These are phyloP conservation scores for Acanthopleura granulata DNA, from an alignment of 2,888 invertebrate species.

Conservation along the genomic window DNA sequence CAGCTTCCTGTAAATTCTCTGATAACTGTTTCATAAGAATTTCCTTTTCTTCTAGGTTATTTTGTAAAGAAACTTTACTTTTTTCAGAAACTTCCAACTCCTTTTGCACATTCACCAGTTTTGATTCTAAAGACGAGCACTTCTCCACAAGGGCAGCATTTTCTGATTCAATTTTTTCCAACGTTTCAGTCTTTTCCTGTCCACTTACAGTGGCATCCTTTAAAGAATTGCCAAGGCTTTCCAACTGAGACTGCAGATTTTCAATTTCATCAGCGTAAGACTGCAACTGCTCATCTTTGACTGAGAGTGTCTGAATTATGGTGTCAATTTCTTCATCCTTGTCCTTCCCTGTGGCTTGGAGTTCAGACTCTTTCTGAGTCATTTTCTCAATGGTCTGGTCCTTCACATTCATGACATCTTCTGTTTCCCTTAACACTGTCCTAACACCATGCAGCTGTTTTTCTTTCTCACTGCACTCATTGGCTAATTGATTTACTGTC, in stretches of 20 bases:
- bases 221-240: neutral
- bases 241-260: conserved; percentile 9
- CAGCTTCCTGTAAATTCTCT: conserved; percentile 30
- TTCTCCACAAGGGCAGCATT: neutral
- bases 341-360: conserved; percentile 21
- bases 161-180: neutral
- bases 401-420: conserved; percentile 31
- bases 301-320: conserved; percentile 27
- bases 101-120: neutral
- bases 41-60: conserved; percentile 28
- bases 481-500: neutral
- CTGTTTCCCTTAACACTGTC: conserved; percentile 19
- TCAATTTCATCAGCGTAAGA: conserved; percentile 18
- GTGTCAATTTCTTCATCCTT: conserved; percentile 28
- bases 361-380: conserved; percentile 23
- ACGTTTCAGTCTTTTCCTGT: neutral
- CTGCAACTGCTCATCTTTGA: conserved; percentile 30
- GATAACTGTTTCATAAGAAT: conserved; percentile 39
- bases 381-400: conserved; percentile 34
- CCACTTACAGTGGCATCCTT: neutral
- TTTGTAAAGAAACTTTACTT: conserved; percentile 13
- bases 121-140: neutral
- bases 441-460: neutral
- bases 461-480: neutral
- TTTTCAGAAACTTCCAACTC: neutral